Base-by-base conservation (phyloP, 2,888 invertebrate species). In the Lasius platythorax region DNA sequence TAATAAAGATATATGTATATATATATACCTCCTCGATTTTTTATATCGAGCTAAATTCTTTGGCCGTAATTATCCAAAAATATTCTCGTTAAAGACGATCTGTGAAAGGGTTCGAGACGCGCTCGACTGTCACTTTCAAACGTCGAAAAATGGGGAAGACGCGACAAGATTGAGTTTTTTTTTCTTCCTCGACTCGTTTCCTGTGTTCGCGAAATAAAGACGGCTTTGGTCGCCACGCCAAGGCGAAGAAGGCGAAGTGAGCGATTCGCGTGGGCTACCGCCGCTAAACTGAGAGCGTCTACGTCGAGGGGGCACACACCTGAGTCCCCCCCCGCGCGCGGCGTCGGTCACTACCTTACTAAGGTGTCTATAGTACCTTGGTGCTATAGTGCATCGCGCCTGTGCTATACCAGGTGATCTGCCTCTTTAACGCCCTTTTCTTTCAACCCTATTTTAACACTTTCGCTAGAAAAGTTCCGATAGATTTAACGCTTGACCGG, bases 301-400 rank as follows among this genome's bases (percentile, higher is more conserved):
- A 88, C 87, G 86, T 83, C 87, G 88, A 84, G 86, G 85, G 91
- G 88, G 50, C 50, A n/a, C 92, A 91, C 92, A 91, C 92, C 92
- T 92, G 93, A 92, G 92, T 90, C 90, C 89, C 89, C n/a, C 18
- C 2, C 5, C 18, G 18, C 6, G 91, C 88, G 90, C 88, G 88
- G 92, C 91, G 91, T 92, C 91, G 92, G 91, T 91, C 91, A 90
- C 91, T 91, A 90, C 90, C 91, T 92, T 88, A 84, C 91, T 90
- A 90, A 88, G 86, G 85, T 70, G 78, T 73, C 90, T 89, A 90
- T 85, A 90, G 88, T 86, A 84, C 82, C 67, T 67, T 82, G 85
- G 61, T 78, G 85, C 86, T 89, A 85, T 83, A 87, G 84, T 83
- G 84, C 87, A 85, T 85, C 85, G 66, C 84, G 79, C 82, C 82